Conservation (phyloP, 2,113 vertebrate species). For the Hemichromis elongatus region DNA sequence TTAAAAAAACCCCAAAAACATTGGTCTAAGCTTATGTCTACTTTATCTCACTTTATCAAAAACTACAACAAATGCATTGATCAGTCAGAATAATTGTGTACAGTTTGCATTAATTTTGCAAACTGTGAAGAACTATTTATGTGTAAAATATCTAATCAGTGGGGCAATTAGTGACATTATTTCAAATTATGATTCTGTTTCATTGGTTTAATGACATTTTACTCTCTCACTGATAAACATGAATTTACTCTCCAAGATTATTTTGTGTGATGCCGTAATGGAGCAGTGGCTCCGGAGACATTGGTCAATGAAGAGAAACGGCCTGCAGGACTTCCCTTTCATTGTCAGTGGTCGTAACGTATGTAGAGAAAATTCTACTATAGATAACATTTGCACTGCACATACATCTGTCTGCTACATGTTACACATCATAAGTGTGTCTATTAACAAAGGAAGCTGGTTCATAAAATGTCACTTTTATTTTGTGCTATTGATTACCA, state of each 20-base stretch:
- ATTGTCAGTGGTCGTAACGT: not conserved
- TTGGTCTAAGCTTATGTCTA: fast-evolving
- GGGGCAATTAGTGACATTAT: not conserved
- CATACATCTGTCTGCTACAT: not conserved
- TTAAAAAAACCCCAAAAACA: too few relatives aligned
- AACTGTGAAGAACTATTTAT: not conserved
- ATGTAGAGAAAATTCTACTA: not conserved
- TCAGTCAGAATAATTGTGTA: not conserved
- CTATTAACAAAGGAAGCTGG: not conserved
- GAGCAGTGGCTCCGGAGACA: not conserved
- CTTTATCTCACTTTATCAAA: not conserved
- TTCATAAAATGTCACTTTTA: not conserved
- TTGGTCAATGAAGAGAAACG: not conserved
- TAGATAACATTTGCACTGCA: not conserved
- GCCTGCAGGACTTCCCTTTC: not conserved
- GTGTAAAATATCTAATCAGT: not conserved
- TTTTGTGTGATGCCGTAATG: not conserved
- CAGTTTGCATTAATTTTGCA: not conserved
- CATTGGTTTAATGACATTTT: not conserved
- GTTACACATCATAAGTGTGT: not conserved
- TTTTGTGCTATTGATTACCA: not conserved
- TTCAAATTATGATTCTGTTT: not conserved
- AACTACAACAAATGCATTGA: not conserved
- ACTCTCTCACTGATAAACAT: not conserved
- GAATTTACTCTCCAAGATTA: not conserved